A percentile compares a stretch with the other conserved stretches of the same genome.
Evolutionary conservation across 2,113 vertebrate species (phyloP).

Genomic region (Formicarius rufipectus): DNA sequence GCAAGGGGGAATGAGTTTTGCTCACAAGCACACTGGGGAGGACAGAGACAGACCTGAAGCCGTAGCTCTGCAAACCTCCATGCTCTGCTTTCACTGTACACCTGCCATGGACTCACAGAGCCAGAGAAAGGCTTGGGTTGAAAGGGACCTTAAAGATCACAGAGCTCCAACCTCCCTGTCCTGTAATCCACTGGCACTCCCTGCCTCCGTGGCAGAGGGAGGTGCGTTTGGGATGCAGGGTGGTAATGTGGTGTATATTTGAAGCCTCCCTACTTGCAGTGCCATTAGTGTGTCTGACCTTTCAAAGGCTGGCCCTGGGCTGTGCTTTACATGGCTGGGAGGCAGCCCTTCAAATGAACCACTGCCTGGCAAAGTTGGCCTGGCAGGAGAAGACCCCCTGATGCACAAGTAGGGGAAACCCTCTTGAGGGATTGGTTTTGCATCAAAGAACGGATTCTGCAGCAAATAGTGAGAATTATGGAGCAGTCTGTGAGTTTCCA

Average conservation of each 20-base stretch:
- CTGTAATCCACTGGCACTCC: neutral
- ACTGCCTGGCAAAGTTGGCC: neutral
- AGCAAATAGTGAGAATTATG: neutral
- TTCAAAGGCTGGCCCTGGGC: neutral
- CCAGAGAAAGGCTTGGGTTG: neutral
- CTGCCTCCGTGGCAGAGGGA: neutral
- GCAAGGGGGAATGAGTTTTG: neutral
- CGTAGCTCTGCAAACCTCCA: neutral
- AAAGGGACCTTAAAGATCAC: neutral
- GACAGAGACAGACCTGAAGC: neutral
- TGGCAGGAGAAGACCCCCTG: neutral
- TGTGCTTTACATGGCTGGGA: neutral
- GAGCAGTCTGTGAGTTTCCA: constrained; percentile 33
- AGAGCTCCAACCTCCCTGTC: neutral
- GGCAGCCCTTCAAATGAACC: neutral
- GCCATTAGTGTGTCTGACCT: neutral
- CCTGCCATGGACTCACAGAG: neutral
- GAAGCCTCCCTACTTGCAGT: neutral
- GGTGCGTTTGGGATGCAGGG: neutral
- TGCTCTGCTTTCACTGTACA: neutral
- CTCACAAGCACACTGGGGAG: neutral
- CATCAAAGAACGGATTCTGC: neutral
- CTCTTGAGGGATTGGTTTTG: neutral
- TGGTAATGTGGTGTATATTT: neutral
- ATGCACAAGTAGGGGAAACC: neutral